phyloP scores from a whole-genome alignment of 2,113 vertebrate species.

The Heteronetta atricapilla region DNA sequence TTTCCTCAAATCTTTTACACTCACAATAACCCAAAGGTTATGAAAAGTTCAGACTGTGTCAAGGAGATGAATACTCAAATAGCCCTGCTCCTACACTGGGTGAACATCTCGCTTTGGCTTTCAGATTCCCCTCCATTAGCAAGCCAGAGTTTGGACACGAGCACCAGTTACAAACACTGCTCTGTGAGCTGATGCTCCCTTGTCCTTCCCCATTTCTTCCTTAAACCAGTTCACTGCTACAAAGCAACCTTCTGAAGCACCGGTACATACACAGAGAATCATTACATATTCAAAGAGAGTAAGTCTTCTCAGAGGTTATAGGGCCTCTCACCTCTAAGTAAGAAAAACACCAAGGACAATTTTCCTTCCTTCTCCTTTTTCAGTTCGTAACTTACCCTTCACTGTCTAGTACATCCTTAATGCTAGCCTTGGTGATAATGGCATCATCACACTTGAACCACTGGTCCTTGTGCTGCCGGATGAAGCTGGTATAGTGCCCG shows the following conservation, averaged over 20 bases:
- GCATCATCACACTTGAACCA: conserved; percentile 99
- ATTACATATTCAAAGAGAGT: neutral
- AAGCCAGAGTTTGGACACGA: neutral
- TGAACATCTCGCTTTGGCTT: neutral
- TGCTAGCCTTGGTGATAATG: conserved; percentile 99
- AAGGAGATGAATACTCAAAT: neutral
- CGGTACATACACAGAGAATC: neutral
- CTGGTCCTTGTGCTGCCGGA: conserved; percentile 99
- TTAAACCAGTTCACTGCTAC: neutral
- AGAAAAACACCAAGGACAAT: neutral
- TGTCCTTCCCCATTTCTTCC: neutral
- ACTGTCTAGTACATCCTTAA: conserved; percentile 98
- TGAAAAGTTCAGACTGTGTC: neutral
- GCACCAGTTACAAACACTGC: neutral
- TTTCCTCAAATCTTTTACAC: neutral
- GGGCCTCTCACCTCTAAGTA: neutral
- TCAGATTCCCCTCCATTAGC: neutral
- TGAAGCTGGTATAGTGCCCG: conserved; percentile 99
- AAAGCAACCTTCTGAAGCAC: neutral
- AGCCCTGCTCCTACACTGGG: neutral
- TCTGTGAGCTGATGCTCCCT: neutral
- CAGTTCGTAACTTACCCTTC: conserved; percentile 87
- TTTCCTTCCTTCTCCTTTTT: neutral
- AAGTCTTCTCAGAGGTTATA: neutral
- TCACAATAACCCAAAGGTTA: neutral